These are phyloP conservation scores for Anodontia alba DNA, from an alignment of 2,888 invertebrate species.

Conservation along the genomic window DNA sequence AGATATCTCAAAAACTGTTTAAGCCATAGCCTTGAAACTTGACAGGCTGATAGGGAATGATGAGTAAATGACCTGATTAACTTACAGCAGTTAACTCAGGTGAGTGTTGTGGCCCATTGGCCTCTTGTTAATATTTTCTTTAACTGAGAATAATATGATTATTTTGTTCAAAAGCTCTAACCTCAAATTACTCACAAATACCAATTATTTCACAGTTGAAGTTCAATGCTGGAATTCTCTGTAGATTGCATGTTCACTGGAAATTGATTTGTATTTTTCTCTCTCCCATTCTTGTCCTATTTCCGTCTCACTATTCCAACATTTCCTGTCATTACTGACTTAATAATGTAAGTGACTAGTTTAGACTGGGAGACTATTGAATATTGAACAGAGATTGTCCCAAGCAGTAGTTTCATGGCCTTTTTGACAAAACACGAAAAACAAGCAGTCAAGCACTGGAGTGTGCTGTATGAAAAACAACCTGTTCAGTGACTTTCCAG, in stretches of 20 bases:
- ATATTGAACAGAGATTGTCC: conserved; percentile 2
- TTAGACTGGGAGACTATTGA: neutral
- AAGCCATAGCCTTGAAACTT: too few species aligned
- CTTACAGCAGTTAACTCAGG: too few species aligned
- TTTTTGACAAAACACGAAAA: conserved; percentile 10
- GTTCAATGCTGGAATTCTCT: neutral
- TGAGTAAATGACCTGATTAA: too few species aligned
- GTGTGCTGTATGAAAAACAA: too few species aligned
- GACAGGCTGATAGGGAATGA: too few species aligned
- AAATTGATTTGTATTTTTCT: conserved; percentile 9
- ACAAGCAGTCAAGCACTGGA: conserved; percentile 9
- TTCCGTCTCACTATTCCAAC: neutral
- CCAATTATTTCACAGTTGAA: neutral
- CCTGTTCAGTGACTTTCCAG: too few species aligned
- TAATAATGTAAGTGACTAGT: neutral
- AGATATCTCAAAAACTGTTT: too few species aligned
- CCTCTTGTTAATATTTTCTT: too few species aligned
- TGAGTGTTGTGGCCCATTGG: too few species aligned
- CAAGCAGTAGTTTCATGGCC: neutral
- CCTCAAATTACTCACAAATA: neutral
- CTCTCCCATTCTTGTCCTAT: conserved; percentile 1
- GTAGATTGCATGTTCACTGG: conserved; percentile 1
- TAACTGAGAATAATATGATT: too few species aligned
- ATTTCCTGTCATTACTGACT: conserved; percentile 14
- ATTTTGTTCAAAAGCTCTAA: too few species aligned